Percentiles rank a stretch among this genome's conserved stretches.
Evolutionary conservation across 2,113 vertebrate genomes (phyloP).

Genomic region (Lepus americanus): DNA sequence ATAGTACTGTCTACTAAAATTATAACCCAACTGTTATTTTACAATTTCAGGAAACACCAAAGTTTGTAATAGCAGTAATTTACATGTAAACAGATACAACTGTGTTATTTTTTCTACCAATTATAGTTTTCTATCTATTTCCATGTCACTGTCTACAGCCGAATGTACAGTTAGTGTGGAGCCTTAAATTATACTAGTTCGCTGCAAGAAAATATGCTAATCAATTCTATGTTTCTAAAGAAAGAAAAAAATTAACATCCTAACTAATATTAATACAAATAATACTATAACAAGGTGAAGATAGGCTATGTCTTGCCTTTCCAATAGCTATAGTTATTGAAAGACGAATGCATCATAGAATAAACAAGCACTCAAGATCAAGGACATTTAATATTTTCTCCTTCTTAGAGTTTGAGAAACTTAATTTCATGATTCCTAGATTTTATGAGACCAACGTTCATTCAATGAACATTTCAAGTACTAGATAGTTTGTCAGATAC

Average conservation of each 20-base stretch:
- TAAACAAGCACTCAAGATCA: neutral
- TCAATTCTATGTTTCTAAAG: slow-evolving; percentile 36
- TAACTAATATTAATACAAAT: slow-evolving; percentile 11
- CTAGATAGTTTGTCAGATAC: neutral
- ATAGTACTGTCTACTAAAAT: slow-evolving; percentile 74
- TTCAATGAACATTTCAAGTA: neutral
- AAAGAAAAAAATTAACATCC: neutral
- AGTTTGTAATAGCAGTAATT: slow-evolving; percentile 71
- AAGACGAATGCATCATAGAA: neutral
- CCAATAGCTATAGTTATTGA: neutral
- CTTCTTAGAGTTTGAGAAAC: neutral
- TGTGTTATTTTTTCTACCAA: slow-evolving; percentile 76
- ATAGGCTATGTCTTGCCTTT: neutral
- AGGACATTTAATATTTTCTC: neutral
- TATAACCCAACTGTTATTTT: slow-evolving; percentile 76
- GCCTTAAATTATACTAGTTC: neutral
- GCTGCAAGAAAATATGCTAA: neutral
- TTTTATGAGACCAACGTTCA: neutral
- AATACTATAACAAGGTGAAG: neutral
- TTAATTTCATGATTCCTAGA: neutral
- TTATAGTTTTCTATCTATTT: slow-evolving; percentile 48
- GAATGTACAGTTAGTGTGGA: slow-evolving; percentile 62
- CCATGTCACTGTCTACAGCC: slow-evolving; percentile 48
- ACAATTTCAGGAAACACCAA: slow-evolving; percentile 75
- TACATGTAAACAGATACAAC: slow-evolving; percentile 53